These are phyloP conservation scores for Pyrgus malvae DNA, from an alignment of 2,888 invertebrate species.

Conservation along the genomic window DNA sequence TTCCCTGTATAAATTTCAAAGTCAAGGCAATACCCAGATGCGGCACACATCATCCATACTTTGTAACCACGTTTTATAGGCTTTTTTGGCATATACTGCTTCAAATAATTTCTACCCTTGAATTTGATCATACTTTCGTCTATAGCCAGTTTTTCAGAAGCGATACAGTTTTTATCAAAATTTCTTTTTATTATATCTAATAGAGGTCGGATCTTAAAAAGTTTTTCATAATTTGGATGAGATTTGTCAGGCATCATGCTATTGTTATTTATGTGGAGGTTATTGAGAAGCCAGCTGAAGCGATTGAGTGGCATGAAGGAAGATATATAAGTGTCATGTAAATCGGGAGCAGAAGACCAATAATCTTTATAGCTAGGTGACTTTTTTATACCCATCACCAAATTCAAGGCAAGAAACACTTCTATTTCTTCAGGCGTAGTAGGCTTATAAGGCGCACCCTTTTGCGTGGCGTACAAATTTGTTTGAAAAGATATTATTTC, in stretches of 20 bases:
- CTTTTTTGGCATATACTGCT: too few species aligned
- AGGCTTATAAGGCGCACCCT: background rate
- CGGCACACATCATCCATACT: too few species aligned
- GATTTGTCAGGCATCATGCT: conserved; percentile 21
- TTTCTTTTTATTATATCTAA: background rate
- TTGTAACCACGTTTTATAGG: too few species aligned
- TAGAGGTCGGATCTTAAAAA: too few species aligned
- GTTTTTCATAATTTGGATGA: too few species aligned
- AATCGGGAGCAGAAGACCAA: conserved; percentile 30
- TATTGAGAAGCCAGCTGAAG: conserved; percentile 13
- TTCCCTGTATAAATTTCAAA: too few species aligned
- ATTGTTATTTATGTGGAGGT: conserved; percentile 29
- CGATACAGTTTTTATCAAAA: too few species aligned
- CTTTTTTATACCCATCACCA: conserved; percentile 16
- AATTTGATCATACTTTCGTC: background rate
- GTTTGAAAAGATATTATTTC: too few species aligned
- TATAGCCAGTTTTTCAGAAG: background rate
- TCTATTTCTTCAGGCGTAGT: background rate
- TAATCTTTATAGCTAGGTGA: conserved; percentile 30
- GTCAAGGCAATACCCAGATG: too few species aligned
- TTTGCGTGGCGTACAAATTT: too few species aligned
- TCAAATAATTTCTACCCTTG: too few species aligned
- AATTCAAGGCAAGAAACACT: background rate
- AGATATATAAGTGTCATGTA: conserved; percentile 22
- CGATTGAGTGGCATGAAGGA: conserved; percentile 22